Conservation (phyloP, 92 coral and sea anemone genomes). For the Isaurus tuberculatus region DNA sequence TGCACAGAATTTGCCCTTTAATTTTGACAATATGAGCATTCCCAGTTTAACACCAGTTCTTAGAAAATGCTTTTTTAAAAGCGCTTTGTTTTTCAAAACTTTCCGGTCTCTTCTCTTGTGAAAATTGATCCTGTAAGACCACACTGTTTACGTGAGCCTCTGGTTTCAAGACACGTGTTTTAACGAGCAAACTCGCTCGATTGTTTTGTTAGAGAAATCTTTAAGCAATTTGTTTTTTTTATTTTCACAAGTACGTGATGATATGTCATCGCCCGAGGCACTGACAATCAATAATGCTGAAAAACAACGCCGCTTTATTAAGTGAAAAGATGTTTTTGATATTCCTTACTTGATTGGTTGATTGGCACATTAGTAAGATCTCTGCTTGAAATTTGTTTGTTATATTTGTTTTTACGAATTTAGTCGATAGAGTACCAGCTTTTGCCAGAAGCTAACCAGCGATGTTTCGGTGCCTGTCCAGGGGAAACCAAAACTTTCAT, state of each 20-base stretch:
- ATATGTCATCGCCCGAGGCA: conserved; percentile 1
- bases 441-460: too few species aligned
- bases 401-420: too few species aligned
- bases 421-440: too few species aligned
- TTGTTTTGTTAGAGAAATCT: not conserved
- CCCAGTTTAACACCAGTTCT: not conserved
- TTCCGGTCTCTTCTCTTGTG: not conserved
- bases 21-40: not conserved
- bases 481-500: too few species aligned
- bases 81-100: not conserved
- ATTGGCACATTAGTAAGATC: too few species aligned
- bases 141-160: not conserved
- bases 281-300: not conserved
- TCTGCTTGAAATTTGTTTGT: too few species aligned
- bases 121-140: not conserved
- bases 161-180: not conserved
- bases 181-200: not conserved
- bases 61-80: not conserved
- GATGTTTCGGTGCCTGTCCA: too few species aligned
- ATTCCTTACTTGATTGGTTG: too few species aligned
- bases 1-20: not conserved
- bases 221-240: not conserved
- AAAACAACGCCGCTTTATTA: not conserved
- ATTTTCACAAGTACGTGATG: not conserved
- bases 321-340: too few species aligned